Base-by-base conservation (phyloP, 2,888 invertebrate species). In the Athalia cordata region DNA sequence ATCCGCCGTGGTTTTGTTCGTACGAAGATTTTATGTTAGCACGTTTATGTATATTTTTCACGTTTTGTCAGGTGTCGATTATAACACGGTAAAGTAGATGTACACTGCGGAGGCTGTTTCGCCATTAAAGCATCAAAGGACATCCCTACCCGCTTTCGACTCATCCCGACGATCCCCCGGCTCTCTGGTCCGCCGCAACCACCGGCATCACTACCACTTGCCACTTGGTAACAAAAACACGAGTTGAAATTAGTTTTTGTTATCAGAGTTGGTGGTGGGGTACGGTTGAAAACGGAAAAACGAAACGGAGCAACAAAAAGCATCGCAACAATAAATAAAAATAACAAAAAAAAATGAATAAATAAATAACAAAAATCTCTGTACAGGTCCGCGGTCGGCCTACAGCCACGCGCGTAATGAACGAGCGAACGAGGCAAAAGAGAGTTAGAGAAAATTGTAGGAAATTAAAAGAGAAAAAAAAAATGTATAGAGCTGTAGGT, bases 211-310 rank as follows among this genome's bases (percentile, higher is more conserved):
- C 8, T 29, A 55, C 8, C 8, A 3, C 8, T 8, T 3, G 55
- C 8, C 8, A 55, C 3, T 11, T 8, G n/a, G 55, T 8, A 62
- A 29, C 13, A 29, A 62, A 13, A 13, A 62, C 13, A 62, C 13
- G 70, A 72, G 70, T 72, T 72, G 70, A 72, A 72, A 72, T 72
- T 72, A 72, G 70, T 72, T 59, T 72, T 72, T 72, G 45, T 59
- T 72, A 72, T 72, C 70, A 47, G 8, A 3, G 29, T 13, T 5
- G 5, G 62, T 29, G 13, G 5, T 4, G 61, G 15, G 4, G 8
- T 13, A 62, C 3, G 6, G 62, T 62, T 13, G 5, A 3, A 62
- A 5, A 62, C 13, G 13, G 8, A 13, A 62, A 13, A 15, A 13
- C 9, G 6, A 61, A 62, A 8, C 29, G 5, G 29, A 13, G 8